A percentile compares a stretch with the other conserved stretches of the same genome.
phyloP scores from a whole-genome alignment of 2,888 invertebrate genomes.

The Lepeophtheirus nordmannii region DNA sequence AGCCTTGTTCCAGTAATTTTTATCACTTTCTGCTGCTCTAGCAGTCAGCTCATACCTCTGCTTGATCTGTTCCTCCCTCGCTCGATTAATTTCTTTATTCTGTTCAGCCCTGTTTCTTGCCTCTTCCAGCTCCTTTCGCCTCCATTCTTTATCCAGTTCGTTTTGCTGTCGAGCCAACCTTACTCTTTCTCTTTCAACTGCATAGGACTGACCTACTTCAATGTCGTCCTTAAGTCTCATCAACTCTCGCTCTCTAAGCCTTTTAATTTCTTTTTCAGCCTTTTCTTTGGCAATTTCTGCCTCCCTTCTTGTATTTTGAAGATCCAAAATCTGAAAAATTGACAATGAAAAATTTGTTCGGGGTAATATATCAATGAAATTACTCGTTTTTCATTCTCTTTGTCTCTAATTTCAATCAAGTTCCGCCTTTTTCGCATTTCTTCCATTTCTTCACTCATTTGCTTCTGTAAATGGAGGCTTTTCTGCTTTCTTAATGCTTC shows the following conservation, averaged over 20 bases:
- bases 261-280: slow-evolving; percentile 2
- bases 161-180: background rate
- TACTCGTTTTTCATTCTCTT: background rate
- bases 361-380: background rate
- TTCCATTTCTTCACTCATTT: background rate
- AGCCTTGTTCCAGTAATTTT: background rate
- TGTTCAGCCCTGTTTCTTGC: background rate
- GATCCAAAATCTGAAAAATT: background rate
- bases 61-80: background rate
- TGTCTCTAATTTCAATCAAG: background rate
- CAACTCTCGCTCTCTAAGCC: background rate
- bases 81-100: background rate
- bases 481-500: background rate
- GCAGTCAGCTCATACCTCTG: background rate
- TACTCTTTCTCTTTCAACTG: background rate
- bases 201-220: background rate
- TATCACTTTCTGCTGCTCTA: background rate
- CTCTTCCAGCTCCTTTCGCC: background rate
- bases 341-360: background rate
- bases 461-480: background rate
- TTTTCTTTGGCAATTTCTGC: background rate
- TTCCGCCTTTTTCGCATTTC: background rate
- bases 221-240: background rate
- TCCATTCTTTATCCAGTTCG: background rate
- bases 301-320: background rate